Percentiles rank a stretch among this genome's conserved stretches.
Conservation (phyloP, 2,797 vertebrate species). For the Cuculus canorus region DNA sequence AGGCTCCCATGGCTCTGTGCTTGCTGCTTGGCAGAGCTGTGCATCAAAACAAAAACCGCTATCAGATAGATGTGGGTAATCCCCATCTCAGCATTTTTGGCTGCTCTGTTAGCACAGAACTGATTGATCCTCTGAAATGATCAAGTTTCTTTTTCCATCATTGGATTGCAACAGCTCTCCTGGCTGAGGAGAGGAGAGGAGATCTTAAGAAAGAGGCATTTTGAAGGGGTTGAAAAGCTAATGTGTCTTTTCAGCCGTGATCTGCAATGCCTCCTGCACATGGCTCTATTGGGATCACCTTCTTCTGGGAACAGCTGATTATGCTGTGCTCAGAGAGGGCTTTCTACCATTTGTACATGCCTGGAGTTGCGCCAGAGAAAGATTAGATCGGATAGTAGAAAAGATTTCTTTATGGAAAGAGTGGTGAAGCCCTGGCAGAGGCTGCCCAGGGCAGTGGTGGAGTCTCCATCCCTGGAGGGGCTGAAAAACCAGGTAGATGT, state of each 20-base stretch:
- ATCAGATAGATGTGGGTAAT: not conserved
- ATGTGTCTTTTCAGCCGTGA: rapidly evolving
- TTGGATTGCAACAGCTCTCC: not conserved
- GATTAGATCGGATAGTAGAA: too few species aligned
- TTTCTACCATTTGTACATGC: not conserved
- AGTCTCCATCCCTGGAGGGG: too few species aligned
- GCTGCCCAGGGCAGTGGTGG: too few species aligned
- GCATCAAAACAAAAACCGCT: not conserved
- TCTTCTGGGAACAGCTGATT: not conserved
- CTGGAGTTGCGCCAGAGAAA: too few species aligned
- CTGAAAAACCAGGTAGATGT: too few species aligned
- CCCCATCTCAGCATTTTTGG: not conserved
- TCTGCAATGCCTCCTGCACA: not conserved
- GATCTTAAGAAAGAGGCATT: not conserved
- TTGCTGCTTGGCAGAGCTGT: not conserved
- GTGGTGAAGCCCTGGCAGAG: too few species aligned
- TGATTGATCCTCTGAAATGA: not conserved
- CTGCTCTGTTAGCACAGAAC: not conserved
- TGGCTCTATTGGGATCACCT: rapidly evolving
- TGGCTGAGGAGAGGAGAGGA: not conserved
- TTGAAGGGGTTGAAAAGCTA: not conserved
- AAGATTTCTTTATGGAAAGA: too few species aligned
- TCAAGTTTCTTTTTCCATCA: not conserved
- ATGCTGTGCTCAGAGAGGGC: not conserved
- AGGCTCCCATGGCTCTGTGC: rapidly evolving